These are phyloP conservation scores for Zaprionus vittiger DNA, from an alignment of 1,140 invertebrate species.

Conservation along the genomic window DNA sequence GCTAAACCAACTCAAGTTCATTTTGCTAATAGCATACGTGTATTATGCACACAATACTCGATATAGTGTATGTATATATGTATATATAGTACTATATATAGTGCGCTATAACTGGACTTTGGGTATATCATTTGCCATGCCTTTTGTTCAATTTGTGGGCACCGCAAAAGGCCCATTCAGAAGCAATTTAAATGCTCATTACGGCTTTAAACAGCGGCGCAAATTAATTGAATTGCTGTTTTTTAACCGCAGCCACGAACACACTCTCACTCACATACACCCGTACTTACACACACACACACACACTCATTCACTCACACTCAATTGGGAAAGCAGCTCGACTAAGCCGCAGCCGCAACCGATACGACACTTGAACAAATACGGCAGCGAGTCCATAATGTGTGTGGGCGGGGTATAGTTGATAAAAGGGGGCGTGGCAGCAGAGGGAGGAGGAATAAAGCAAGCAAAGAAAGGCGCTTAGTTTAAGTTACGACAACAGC, in stretches of 20 bases:
- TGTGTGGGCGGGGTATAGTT: slow-evolving; percentile 13
- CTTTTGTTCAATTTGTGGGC: slow-evolving; percentile 69
- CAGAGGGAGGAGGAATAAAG: slow-evolving; percentile 3
- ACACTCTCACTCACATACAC: slow-evolving; percentile 24
- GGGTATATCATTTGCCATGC: slow-evolving; percentile 44
- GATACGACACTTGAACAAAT: slow-evolving; percentile 80
- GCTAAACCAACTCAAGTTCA: not conserved
- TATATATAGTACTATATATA: not conserved
- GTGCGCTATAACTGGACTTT: not conserved
- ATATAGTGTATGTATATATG: not conserved
- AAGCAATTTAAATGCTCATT: slow-evolving; percentile 82
- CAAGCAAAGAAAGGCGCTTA: slow-evolving; percentile 46
- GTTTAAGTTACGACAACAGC: slow-evolving; percentile 53
- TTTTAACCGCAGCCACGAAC: slow-evolving; percentile 63
- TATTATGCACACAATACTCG: not conserved
- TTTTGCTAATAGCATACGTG: not conserved
- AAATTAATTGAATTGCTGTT: slow-evolving; percentile 82
- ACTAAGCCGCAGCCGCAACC: slow-evolving; percentile 78
- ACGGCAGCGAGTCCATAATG: slow-evolving; percentile 43
- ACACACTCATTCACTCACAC: slow-evolving; percentile 28
- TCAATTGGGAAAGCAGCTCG: slow-evolving; percentile 28
- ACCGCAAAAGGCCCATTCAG: slow-evolving; percentile 74
- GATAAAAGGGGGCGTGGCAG: slow-evolving; percentile 8
- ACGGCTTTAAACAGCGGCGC: slow-evolving; percentile 77
- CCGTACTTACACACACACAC: slow-evolving; percentile 16